Base-by-base conservation (phyloP, 1,140 invertebrate species). In the Drosophila chauvacae region DNA sequence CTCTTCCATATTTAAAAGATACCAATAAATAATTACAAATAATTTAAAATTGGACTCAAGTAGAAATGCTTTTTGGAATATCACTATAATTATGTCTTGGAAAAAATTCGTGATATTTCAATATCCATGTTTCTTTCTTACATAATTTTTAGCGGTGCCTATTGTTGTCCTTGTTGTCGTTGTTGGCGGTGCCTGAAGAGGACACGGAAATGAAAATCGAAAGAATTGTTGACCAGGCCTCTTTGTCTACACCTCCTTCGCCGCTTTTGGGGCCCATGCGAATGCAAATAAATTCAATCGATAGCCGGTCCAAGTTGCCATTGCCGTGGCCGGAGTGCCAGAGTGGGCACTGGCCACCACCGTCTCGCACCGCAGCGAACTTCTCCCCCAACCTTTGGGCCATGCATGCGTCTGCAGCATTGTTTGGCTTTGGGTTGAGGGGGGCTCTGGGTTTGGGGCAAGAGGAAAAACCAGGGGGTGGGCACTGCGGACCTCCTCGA, bases 241-340 rank as follows among this genome's bases (percentile, higher is more conserved):
- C 69, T 48, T 59, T 35, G 37, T 44, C 65, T 50, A 42, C 51
- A 59, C 58, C 70, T 69, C 56, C 37, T 59, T 42, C 71, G 33
- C 30, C 48, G 53, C 63, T 18, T 50, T 66, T 51, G 56, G 33
- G 28, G 45, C 13, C 58, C 23, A 50, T 47, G 44, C 71, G 81
- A 80, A 91, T 75, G 78, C 84, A 91, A 91, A 91, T 91, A 91
- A 91, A 91, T 91, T 91, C 90, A 91, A 91, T 91, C 88, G 88
- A 85, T 91, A 80, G 73, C 68, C 79, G 87, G 73, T 90, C 69
- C 61, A 78, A 68, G 70, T 70, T 70, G 41, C 53, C 74, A 55
- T 35, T 53, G 53, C 42, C 69, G 28, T 30, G 35, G 51, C 39
- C 58, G 4, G 45, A 64, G 61, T 35, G 51, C 39, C 58, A 4